Conservation (phyloP, 2,888 invertebrate genomes). For the Sarcophaga carnaria region DNA sequence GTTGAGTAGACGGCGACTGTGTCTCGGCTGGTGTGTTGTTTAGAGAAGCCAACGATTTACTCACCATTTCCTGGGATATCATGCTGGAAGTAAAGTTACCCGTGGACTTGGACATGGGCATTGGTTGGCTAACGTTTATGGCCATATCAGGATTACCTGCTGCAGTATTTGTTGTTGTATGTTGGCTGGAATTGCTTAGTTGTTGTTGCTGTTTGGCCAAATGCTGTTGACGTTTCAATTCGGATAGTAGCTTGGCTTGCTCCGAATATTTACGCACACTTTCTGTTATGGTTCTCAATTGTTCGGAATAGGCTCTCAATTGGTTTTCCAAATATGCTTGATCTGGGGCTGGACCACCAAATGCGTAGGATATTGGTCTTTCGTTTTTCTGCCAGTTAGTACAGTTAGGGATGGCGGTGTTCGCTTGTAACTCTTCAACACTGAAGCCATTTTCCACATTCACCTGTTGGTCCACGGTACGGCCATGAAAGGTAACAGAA, state of each 20-base stretch:
- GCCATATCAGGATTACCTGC: constrained; percentile 31
- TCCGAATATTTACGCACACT: constrained; percentile 82
- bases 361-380: constrained; percentile 80
- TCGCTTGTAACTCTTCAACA: constrained; percentile 61
- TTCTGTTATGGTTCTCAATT: constrained; percentile 80
- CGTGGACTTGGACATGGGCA: constrained; percentile 72
- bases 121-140: constrained; percentile 46
- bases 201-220: constrained; percentile 75
- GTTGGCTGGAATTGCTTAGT: constrained; percentile 15
- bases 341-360: constrained; percentile 78
- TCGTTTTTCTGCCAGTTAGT: constrained; percentile 73
- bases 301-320: constrained; percentile 81
- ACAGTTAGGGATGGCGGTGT: constrained; percentile 15
- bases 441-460: constrained; percentile 70
- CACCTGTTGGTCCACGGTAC: constrained; percentile 69
- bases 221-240: constrained; percentile 80
- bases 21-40: constrained; percentile 75
- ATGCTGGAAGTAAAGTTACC: constrained; percentile 77
- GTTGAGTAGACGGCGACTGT: constrained; percentile 80
- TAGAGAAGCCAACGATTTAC: constrained; percentile 78
- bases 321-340: constrained; percentile 81
- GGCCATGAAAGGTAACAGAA: constrained; percentile 80
- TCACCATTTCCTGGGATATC: constrained; percentile 80
- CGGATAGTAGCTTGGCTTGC: constrained; percentile 81
- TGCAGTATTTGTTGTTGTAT: background rate